phyloP scores from a whole-genome alignment of 2,113 vertebrate species.

The Plecotus auritus region DNA sequence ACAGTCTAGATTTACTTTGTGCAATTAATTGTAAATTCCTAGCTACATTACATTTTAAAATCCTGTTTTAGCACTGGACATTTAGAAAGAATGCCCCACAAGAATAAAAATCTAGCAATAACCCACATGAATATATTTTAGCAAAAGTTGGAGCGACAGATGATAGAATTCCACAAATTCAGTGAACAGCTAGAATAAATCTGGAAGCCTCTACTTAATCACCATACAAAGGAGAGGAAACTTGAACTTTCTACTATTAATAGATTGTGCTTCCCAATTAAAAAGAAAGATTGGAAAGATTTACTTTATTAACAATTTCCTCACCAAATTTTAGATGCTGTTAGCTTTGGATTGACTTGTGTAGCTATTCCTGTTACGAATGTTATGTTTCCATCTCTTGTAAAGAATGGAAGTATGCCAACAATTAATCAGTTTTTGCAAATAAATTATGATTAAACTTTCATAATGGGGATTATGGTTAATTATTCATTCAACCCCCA shows the following conservation, averaged over 20 bases:
- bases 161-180: slow-evolving; percentile 64
- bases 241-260: slow-evolving; percentile 62
- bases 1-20: slow-evolving; percentile 16
- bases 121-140: slow-evolving; percentile 26
- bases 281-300: slow-evolving; percentile 64
- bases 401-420: slow-evolving; percentile 67
- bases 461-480: slow-evolving; percentile 74
- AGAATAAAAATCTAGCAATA: slow-evolving; percentile 65
- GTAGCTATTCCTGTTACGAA: slow-evolving; percentile 51
- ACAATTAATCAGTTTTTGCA: slow-evolving; percentile 77
- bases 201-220: slow-evolving; percentile 69
- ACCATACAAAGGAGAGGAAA: slow-evolving; percentile 67
- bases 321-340: slow-evolving; percentile 20
- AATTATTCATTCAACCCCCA: slow-evolving; percentile 77
- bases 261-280: slow-evolving; percentile 70
- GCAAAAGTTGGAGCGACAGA: slow-evolving; percentile 1
- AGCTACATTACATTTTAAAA: slow-evolving; percentile 51
- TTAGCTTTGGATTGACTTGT: slow-evolving; percentile 55
- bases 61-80: slow-evolving; percentile 61
- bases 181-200: slow-evolving; percentile 63
- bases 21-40: slow-evolving; percentile 52
- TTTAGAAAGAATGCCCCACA: not conserved
- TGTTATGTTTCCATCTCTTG: slow-evolving; percentile 50
- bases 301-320: slow-evolving; percentile 25
- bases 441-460: slow-evolving; percentile 80